These are phyloP conservation scores for Lycodopsis pacificus DNA, from an alignment of 2,797 vertebrate genomes.

Conservation along the genomic window DNA sequence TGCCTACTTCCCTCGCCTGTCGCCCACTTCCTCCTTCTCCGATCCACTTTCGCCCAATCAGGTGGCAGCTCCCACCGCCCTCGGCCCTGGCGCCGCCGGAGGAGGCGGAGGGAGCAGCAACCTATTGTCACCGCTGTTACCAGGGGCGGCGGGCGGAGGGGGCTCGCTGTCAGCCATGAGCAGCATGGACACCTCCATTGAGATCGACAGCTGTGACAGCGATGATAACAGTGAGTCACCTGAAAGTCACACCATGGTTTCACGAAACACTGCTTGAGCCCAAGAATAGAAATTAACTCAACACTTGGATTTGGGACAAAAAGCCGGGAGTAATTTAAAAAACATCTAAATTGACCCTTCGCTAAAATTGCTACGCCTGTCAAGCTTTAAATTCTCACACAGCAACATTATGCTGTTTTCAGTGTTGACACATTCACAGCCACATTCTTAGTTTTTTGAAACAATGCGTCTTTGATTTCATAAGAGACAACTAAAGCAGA, in stretches of 20 bases:
- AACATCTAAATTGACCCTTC: not conserved
- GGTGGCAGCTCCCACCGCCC: constrained; percentile 52
- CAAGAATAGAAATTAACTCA: constrained; percentile 7
- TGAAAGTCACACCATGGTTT: constrained; percentile 34
- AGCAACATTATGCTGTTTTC: not conserved
- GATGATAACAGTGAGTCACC: constrained; percentile 86
- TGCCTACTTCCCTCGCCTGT: constrained; percentile 88
- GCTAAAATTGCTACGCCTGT: too few relatives aligned
- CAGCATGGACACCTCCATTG: constrained; percentile 87
- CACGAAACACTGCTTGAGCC: not conserved
- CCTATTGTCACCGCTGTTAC: constrained; percentile 79
- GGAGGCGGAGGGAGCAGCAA: constrained; percentile 57
- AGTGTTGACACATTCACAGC: not conserved
- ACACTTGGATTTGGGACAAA: not conserved
- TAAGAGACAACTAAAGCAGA: not conserved
- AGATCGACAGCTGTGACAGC: constrained; percentile 88
- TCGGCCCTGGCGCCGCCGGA: constrained; percentile 62
- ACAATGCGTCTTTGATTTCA: not conserved
- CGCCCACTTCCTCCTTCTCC: constrained; percentile 80
- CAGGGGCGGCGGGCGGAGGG: constrained; percentile 72
- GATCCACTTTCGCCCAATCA: constrained; percentile 75
- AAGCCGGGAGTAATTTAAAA: not conserved
- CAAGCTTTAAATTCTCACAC: not conserved
- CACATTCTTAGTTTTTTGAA: not conserved
- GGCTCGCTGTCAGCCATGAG: constrained; percentile 83